These are phyloP conservation scores for Megaceryle maxima DNA, from an alignment of 2,113 vertebrate species.

Conservation along the genomic window DNA sequence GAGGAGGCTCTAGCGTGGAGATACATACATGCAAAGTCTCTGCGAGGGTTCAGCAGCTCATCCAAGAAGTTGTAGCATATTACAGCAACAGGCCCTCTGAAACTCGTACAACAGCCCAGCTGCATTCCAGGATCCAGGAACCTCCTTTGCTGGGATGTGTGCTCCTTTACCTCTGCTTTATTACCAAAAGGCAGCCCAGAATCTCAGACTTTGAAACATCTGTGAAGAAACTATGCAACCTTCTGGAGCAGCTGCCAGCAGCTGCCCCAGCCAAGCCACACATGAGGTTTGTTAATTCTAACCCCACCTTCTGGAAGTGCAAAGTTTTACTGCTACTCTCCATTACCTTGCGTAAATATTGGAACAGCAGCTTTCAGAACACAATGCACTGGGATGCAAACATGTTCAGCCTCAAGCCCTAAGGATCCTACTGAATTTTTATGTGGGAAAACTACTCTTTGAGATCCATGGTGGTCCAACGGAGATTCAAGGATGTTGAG, in stretches of 20 bases:
- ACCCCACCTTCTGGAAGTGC: background rate
- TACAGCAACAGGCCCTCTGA: background rate
- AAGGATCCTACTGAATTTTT: background rate
- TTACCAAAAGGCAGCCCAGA: background rate
- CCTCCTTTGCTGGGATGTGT: background rate
- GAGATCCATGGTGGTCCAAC: background rate
- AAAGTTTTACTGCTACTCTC: background rate
- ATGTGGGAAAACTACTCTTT: background rate
- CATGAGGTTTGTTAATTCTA: background rate
- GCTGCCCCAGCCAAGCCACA: background rate
- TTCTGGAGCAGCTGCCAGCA: background rate
- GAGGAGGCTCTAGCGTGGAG: background rate
- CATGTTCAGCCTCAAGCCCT: background rate
- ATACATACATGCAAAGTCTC: background rate
- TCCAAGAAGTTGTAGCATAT: background rate
- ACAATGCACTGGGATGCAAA: background rate
- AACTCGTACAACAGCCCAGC: background rate
- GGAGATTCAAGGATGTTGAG: background rate
- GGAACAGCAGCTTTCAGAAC: background rate
- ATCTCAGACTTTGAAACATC: background rate
- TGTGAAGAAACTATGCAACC: background rate
- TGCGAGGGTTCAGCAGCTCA: background rate
- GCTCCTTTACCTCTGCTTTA: background rate
- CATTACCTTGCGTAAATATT: background rate
- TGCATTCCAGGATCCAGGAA: background rate